A percentile compares a stretch with the other conserved stretches of the same genome.
Conservation (phyloP, 2,797 vertebrate species). For the Spinus olivaceus region DNA sequence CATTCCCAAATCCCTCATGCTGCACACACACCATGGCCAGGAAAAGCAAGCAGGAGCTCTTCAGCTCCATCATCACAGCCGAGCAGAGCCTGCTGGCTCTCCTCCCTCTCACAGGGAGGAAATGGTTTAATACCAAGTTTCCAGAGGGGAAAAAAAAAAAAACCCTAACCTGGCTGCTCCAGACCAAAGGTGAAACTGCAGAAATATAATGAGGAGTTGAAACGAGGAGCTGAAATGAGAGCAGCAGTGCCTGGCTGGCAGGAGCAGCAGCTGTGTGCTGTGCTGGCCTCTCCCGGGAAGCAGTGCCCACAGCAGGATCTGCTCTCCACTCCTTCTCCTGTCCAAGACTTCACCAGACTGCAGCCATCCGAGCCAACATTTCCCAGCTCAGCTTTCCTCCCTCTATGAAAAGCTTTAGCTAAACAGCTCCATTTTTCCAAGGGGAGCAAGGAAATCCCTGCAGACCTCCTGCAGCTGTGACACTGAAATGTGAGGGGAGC, state of each 20-base stretch:
- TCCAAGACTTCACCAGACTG: background rate
- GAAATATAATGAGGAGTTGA: conserved; percentile 53
- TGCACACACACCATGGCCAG: background rate
- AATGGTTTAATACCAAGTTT: background rate
- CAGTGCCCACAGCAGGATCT: conserved; percentile 1
- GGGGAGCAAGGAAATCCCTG: background rate
- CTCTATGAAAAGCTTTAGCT: background rate
- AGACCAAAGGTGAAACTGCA: conserved; percentile 51
- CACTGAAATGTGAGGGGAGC: rapidly evolving
- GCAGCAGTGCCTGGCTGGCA: background rate
- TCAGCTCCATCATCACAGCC: background rate
- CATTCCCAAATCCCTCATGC: background rate
- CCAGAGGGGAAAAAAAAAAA: background rate
- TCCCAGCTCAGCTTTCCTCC: background rate
- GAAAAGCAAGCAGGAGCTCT: background rate
- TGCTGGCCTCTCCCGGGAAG: background rate
- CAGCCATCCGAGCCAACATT: background rate
- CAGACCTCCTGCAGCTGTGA: background rate
- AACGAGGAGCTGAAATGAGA: background rate
- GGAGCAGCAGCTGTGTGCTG: rapidly evolving
- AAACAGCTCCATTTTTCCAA: background rate
- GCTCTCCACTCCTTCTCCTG: background rate
- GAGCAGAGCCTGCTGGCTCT: background rate
- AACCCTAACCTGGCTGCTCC: conserved; percentile 14
- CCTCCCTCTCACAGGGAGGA: background rate